phyloP scores from a whole-genome alignment of 1,140 invertebrate species.

The Pogonomyrmex californicus region DNA sequence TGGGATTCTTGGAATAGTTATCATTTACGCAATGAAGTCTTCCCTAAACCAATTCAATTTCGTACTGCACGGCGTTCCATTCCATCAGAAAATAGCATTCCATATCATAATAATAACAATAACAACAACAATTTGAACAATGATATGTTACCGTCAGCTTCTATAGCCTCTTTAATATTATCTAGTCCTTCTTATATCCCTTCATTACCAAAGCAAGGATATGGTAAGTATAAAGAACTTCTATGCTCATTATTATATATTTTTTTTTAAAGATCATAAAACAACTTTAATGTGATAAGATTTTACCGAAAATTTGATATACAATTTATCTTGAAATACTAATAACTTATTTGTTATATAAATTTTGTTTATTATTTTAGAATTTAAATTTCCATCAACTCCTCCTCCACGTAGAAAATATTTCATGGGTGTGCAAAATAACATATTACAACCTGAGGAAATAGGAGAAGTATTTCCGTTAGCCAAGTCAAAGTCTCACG shows the following conservation, averaged over 20 bases:
- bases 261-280: neutral
- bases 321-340: neutral
- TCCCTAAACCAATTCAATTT: slow-evolving; percentile 88
- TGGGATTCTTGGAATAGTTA: slow-evolving; percentile 97
- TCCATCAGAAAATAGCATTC: slow-evolving; percentile 89
- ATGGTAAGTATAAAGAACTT: slow-evolving; percentile 76
- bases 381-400: slow-evolving; percentile 91
- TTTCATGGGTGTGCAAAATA: slow-evolving; percentile 87
- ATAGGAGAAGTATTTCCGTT: slow-evolving; percentile 88
- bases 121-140: slow-evolving; percentile 73
- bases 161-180: slow-evolving; percentile 82
- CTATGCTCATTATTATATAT: neutral
- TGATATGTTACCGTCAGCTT: slow-evolving; percentile 81
- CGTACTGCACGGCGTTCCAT: slow-evolving; percentile 87
- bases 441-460: slow-evolving; percentile 84
- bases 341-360: neutral
- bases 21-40: slow-evolving; percentile 87
- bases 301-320: slow-evolving; percentile 23
- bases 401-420: slow-evolving; percentile 93
- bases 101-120: slow-evolving; percentile 85
- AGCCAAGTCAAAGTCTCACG: slow-evolving; percentile 96
- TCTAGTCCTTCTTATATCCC: slow-evolving; percentile 90
- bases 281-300: slow-evolving; percentile 20
- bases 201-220: slow-evolving; percentile 85
- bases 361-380: slow-evolving; percentile 68